phyloP scores from a whole-genome alignment of 2,113 vertebrate species.

The Erythrocercus mccallii region DNA sequence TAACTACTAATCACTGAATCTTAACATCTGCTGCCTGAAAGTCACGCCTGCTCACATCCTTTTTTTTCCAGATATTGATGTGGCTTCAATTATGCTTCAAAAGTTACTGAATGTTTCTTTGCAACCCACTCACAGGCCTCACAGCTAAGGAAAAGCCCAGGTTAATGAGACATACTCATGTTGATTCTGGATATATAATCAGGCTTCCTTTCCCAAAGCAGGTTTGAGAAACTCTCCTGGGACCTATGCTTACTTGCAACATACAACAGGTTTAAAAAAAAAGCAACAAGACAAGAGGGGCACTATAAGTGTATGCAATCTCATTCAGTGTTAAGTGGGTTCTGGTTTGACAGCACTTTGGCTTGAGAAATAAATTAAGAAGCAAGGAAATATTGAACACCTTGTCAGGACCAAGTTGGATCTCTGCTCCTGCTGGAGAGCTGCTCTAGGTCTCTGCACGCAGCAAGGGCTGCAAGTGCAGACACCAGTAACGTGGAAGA shows the following conservation, averaged over 20 bases:
- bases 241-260: background rate
- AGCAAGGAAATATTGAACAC: background rate
- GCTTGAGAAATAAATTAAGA: slow-evolving; percentile 2
- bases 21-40: background rate
- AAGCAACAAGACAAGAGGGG: background rate
- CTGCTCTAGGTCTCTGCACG: background rate
- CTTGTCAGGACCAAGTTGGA: background rate
- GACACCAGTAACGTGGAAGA: background rate
- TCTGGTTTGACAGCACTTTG: background rate
- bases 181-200: background rate
- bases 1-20: background rate
- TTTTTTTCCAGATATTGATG: background rate
- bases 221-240: background rate
- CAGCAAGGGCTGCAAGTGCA: background rate
- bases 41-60: background rate
- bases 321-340: background rate
- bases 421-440: background rate
- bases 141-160: background rate
- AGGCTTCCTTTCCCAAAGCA: background rate
- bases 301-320: background rate
- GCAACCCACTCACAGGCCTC: background rate
- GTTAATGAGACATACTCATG: background rate
- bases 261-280: background rate
- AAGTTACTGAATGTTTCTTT: background rate
- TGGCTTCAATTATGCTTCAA: background rate